Conservation (phyloP, 2,113 vertebrate genomes). For the Ginglymostoma cirratum region DNA sequence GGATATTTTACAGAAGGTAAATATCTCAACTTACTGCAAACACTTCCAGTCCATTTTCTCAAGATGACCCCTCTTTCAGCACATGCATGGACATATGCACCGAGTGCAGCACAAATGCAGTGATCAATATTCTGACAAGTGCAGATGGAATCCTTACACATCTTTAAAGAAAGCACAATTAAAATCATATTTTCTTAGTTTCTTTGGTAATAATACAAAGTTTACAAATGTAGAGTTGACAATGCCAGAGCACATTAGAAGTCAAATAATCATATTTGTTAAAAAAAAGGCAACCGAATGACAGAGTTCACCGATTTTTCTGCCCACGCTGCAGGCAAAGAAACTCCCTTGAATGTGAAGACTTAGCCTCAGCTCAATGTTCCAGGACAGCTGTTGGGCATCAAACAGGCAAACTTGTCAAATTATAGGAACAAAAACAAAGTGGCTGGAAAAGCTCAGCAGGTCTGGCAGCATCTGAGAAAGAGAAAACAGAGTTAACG, state of each 20-base stretch:
- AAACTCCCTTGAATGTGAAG: background rate
- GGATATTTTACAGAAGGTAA: background rate
- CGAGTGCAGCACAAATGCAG: conserved; percentile 19
- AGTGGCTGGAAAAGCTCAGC: too few species aligned
- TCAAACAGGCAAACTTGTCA: background rate
- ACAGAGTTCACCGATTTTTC: background rate
- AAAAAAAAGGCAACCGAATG: background rate
- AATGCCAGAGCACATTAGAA: background rate
- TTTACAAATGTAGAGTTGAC: background rate
- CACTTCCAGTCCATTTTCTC: background rate
- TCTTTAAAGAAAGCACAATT: background rate
- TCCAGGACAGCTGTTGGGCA: background rate
- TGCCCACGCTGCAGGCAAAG: background rate
- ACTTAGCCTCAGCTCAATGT: background rate
- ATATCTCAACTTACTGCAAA: conserved; percentile 18
- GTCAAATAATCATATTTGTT: background rate
- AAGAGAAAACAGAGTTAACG: too few species aligned
- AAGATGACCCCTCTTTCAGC: background rate
- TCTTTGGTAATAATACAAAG: background rate
- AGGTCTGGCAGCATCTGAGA: too few species aligned
- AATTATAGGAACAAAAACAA: background rate
- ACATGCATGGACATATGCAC: conserved; percentile 24
- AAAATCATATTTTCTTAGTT: background rate
- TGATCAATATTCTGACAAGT: background rate
- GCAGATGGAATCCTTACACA: conserved; percentile 5